phyloP scores from a whole-genome alignment of 2,113 vertebrate species.

The Pitta sordida region DNA sequence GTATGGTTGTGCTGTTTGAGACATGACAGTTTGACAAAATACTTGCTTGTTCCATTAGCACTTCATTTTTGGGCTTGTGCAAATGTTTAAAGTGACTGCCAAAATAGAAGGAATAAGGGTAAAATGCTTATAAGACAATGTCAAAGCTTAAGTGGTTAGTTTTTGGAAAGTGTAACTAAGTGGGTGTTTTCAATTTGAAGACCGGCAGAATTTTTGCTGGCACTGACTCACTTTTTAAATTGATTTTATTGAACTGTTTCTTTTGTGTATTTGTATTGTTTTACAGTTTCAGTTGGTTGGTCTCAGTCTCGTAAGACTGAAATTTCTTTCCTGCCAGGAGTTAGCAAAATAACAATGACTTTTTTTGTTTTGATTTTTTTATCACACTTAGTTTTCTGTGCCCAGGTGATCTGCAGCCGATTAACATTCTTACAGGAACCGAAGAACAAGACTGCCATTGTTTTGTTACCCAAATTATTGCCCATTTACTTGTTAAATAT shows the following conservation, averaged over 20 bases:
- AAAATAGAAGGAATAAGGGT: background rate
- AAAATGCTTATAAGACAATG: background rate
- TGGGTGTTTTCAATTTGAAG: background rate
- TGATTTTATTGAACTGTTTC: background rate
- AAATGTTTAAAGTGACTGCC: background rate
- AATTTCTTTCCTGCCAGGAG: background rate
- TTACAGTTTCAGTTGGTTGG: no score
- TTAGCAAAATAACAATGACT: background rate
- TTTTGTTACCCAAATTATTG: background rate
- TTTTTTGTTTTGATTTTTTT: background rate
- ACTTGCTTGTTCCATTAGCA: background rate
- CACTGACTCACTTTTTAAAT: background rate
- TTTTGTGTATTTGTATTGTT: background rate
- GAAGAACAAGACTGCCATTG: background rate
- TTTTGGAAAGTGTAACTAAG: background rate
- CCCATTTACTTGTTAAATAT: background rate
- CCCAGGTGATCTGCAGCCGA: background rate
- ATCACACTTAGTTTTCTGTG: background rate
- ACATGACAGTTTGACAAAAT: background rate
- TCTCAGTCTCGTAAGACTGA: background rate
- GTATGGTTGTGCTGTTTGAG: background rate
- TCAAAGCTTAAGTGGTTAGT: background rate
- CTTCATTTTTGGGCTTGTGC: background rate
- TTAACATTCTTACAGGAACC: background rate
- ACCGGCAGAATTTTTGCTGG: background rate